Evolutionary conservation across 2,113 vertebrate species (phyloP), one percentile per base, ranked within the genome.

Genomic region (Cinclus mexicanus): DNA sequence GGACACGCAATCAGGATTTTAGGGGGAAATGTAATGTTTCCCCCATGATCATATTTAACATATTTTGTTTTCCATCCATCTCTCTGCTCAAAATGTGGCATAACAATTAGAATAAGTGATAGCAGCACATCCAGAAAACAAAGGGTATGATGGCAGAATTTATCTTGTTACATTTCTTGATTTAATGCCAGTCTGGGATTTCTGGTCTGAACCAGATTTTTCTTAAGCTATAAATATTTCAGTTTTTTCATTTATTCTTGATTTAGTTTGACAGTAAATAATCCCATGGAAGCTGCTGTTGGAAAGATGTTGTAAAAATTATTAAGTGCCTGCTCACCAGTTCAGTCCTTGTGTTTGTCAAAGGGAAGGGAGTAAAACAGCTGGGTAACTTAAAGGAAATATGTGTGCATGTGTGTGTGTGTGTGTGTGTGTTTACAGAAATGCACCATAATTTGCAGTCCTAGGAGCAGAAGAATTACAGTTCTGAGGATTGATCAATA

Each of bases 201-300:
- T 93, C 87, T 90, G 86, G 69, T 85, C 63, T 64, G 89, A 95
- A 95, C 69, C 87, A 98, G 84, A 93, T 84, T 94, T 96, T 95
- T 95, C 95, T 87, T 56, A 41, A 14, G 87, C 93, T 68, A 95
- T 97, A 97, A 97, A 97, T 96, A 96, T 96, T 97, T 98, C 90
- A 95, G 44, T 87, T 94, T 97, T 98, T 96, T 95, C 95, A 95
- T 97, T 97, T 97, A 93, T 95, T 96, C 97, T 94, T 96, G 93
- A 97, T 97, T 94, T 95, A 95, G 79, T 49, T 92, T 96, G 93
- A 96, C 94, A 95, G 83, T 96, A 97, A 98, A 97, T 98, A 97
- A 96, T 85, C 94, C 82, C 60, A 90, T 89, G 87, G 94, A 97
- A 97, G 87, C 87, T 91, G 87, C 92, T 86, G 72, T 55, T 98